Percentiles rank a stretch among this genome's conserved stretches.
Conservation (phyloP, 2,113 vertebrate species). For the Tursiops truncatus region DNA sequence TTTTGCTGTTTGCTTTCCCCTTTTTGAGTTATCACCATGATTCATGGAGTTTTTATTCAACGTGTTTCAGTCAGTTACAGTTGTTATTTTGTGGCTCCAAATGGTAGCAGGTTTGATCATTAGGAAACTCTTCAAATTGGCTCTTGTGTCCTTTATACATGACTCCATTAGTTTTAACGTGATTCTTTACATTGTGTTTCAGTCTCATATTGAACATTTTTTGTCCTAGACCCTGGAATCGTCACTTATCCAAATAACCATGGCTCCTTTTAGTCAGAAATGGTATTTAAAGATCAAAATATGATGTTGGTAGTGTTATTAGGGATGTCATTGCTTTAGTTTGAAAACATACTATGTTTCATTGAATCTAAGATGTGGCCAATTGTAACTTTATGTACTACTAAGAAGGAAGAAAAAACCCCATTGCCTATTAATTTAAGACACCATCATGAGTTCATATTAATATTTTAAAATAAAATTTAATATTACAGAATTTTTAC, state of each 20-base stretch:
- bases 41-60: background rate
- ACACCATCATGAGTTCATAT: background rate
- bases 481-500: background rate
- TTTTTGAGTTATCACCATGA: background rate
- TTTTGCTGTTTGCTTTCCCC: constrained; percentile 1
- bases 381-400: constrained; percentile 18
- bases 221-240: background rate
- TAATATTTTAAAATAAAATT: constrained; percentile 47
- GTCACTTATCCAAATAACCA: background rate
- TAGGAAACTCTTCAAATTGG: background rate
- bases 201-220: background rate
- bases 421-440: background rate
- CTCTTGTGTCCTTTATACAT: background rate
- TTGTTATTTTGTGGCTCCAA: background rate
- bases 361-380: background rate
- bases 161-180: background rate
- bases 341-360: background rate
- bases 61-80: background rate
- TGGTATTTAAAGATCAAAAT: background rate
- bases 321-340: background rate
- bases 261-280: background rate
- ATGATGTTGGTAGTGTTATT: background rate
- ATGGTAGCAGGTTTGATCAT: background rate
- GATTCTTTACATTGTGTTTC: background rate
- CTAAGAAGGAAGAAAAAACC: background rate